A percentile compares a stretch with the other conserved stretches of the same genome.
phyloP scores from a whole-genome alignment of 2,888 invertebrate species.

The Spodoptera exigua region DNA sequence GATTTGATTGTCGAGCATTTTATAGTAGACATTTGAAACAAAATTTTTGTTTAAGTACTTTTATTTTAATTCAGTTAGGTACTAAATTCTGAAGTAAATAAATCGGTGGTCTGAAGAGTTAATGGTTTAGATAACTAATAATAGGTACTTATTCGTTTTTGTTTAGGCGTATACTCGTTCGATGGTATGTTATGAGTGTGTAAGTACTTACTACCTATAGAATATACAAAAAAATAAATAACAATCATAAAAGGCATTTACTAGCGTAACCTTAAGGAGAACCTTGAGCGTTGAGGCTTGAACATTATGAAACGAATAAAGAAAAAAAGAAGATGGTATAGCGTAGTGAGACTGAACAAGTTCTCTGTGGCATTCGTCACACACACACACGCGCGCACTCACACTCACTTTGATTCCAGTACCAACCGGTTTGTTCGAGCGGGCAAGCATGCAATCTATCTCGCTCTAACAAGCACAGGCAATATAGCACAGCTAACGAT shows the following conservation, averaged over 20 bases:
- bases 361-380: not conserved
- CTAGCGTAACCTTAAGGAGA: not conserved
- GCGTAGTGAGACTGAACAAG: too few relatives aligned
- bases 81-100: too few relatives aligned
- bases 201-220: not conserved
- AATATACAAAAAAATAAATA: not conserved
- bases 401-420: slow-evolving; percentile 17
- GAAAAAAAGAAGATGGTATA: slow-evolving; percentile 3
- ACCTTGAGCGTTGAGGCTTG: slow-evolving; percentile 1
- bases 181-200: too few relatives aligned
- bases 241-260: too few relatives aligned
- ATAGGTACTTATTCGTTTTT: too few relatives aligned
- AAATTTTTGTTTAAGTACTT: not conserved
- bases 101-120: too few relatives aligned
- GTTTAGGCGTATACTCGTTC: too few relatives aligned
- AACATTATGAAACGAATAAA: slow-evolving; percentile 10
- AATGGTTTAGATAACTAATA: too few relatives aligned
- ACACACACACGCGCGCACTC: too few relatives aligned
- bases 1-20: slow-evolving; percentile 20
- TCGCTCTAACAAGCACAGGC: slow-evolving; percentile 16
- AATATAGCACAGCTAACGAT: slow-evolving; percentile 13
- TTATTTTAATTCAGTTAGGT: too few relatives aligned
- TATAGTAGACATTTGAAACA: slow-evolving; percentile 3
- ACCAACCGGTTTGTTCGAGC: slow-evolving; percentile 41
- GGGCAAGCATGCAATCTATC: slow-evolving; percentile 14